Evolutionary conservation across 2,888 invertebrate genomes (phyloP).

Genomic region (Julus scandinavius): DNA sequence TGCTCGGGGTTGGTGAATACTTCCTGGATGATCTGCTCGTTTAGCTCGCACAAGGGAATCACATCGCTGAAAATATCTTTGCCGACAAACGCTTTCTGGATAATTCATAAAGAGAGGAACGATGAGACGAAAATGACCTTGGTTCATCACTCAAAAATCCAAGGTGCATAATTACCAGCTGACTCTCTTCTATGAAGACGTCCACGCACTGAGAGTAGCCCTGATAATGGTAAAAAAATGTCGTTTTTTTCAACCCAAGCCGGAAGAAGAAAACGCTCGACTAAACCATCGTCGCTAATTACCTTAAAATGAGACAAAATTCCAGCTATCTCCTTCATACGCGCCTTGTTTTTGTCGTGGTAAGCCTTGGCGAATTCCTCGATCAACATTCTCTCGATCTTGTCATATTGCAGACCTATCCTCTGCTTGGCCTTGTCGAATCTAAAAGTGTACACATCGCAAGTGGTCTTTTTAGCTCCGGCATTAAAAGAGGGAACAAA

Average conservation of each 20-base stretch:
- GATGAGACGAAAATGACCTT: background rate
- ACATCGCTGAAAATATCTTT: conserved; percentile 93
- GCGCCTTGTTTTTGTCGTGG: conserved; percentile 80
- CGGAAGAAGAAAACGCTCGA: too few relatives aligned
- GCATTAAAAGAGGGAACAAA: background rate
- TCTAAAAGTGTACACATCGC: conserved; percentile 61
- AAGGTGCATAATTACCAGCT: conserved; percentile 75
- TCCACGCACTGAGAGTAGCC: conserved; percentile 96
- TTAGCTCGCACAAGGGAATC: conserved; percentile 87
- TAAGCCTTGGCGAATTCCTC: conserved; percentile 95
- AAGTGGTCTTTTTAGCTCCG: background rate
- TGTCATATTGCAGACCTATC: conserved; percentile 88
- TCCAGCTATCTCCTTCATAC: conserved; percentile 93
- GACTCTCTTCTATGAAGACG: conserved; percentile 96
- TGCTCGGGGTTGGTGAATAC: conserved; percentile 96
- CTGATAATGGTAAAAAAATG: conserved; percentile 62
- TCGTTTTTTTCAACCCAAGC: too few relatives aligned
- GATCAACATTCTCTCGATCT: conserved; percentile 87
- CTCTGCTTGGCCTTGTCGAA: conserved; percentile 86
- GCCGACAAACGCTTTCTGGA: conserved; percentile 73
- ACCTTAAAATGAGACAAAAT: conserved; percentile 92
- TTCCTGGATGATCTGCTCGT: conserved; percentile 77
- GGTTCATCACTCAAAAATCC: background rate
- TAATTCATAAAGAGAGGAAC: background rate
- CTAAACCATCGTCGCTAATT: conserved; percentile 44